Percentiles rank a stretch among this genome's conserved stretches.
Conservation (phyloP, 2,888 invertebrate genomes). For the Platyscelio sp. region DNA sequence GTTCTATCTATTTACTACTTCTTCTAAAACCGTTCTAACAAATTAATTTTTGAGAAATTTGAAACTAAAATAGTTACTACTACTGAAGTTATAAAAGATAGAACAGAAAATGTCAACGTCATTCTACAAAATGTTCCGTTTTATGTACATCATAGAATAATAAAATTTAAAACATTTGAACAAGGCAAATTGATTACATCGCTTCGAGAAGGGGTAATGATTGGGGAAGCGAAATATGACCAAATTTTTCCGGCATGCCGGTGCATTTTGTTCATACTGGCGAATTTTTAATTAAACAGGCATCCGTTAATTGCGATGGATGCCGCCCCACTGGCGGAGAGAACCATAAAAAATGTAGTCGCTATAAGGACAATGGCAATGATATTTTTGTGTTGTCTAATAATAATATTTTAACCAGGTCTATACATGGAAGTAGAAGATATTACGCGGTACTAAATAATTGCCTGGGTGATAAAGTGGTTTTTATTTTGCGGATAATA, state of each 20-base stretch:
- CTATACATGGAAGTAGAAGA: slow-evolving; percentile 14
- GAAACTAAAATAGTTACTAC: too few species aligned
- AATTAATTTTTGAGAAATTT: too few species aligned
- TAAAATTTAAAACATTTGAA: too few species aligned
- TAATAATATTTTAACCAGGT: slow-evolving; percentile 33
- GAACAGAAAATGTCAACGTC: too few species aligned
- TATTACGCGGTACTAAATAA: slow-evolving; percentile 36
- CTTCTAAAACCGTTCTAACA: too few species aligned
- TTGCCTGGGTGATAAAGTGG: background rate
- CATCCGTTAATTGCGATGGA: slow-evolving; percentile 62
- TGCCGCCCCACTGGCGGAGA: slow-evolving; percentile 6
- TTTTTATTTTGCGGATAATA: slow-evolving; percentile 16
- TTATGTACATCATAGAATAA: too few species aligned
- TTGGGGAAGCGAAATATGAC: slow-evolving; percentile 33
- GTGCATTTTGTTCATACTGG: slow-evolving; percentile 38
- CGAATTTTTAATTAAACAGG: slow-evolving; percentile 70
- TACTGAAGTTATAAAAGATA: too few species aligned
- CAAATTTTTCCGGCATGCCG: slow-evolving; percentile 56
- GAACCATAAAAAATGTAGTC: slow-evolving; percentile 47
- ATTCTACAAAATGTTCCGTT: too few species aligned
- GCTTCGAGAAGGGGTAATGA: slow-evolving; percentile 24
- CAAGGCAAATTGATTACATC: too few species aligned
- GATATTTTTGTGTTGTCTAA: slow-evolving; percentile 51
- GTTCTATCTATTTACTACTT: too few species aligned
- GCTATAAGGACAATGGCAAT: slow-evolving; percentile 3